These are phyloP conservation scores for Andrena cerasifolii DNA, from an alignment of 1,140 invertebrate species.

Conservation along the genomic window DNA sequence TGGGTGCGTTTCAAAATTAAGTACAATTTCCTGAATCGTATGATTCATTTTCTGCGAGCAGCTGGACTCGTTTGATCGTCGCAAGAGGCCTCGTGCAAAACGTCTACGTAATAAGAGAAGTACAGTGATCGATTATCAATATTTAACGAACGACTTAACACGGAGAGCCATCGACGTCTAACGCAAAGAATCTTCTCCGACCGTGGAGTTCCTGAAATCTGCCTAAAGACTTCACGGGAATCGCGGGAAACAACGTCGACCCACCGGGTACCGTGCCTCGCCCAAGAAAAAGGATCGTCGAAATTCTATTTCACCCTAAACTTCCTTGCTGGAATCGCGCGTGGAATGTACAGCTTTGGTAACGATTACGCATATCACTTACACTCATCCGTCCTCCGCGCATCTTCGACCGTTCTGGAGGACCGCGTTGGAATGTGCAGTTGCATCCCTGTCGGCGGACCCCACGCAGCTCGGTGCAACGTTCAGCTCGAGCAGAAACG, in stretches of 20 bases:
- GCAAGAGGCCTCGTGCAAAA: conserved; percentile 23
- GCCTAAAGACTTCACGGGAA: background rate
- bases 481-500: conserved; percentile 7
- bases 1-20: background rate
- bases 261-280: background rate
- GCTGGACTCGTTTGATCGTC: conserved; percentile 38
- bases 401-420: background rate
- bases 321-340: conserved; percentile 26
- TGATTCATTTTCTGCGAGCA: too few species aligned
- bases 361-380: conserved; percentile 27
- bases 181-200: conserved; percentile 41
- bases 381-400: background rate
- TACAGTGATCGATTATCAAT: conserved; percentile 58
- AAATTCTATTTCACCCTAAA: background rate
- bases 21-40: background rate
- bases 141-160: conserved; percentile 59
- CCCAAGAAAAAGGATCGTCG: background rate
- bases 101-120: conserved; percentile 60
- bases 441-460: conserved; percentile 9
- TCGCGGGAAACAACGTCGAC: background rate
- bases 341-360: conserved; percentile 41
- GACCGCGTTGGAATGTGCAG: conserved; percentile 29
- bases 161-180: conserved; percentile 42
- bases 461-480: background rate
- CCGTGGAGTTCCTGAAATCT: background rate